Evolutionary conservation across 2,797 vertebrate genomes (phyloP), one percentile per base, ranked within the genome.

Genomic region (Cetoscarus ocellatus): DNA sequence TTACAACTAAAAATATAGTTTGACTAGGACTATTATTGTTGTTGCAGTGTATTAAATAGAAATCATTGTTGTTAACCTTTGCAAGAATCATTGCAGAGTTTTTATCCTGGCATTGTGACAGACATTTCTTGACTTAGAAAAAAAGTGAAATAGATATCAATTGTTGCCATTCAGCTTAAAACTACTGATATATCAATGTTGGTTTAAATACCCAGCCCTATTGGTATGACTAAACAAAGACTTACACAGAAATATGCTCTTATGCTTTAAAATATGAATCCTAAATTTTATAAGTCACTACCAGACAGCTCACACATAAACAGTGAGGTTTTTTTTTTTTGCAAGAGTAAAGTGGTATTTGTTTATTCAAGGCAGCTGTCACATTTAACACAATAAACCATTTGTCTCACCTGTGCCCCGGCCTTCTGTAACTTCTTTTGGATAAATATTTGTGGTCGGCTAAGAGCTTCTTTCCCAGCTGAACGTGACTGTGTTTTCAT

Each of bases 391-490:
- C 34, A 27, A 7, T 15, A 55, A 53, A 60, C 17, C 0, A 13
- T 65, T 52, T 47, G 11, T 53, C 18, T 47, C 55, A 49, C 10
- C 17, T 59, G 14, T 68, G 36, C 51, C 44, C 6, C 34, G 62
- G 40, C 44, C 47, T 67, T 54, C 8, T 50, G 9, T 4, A 9
- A 36, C 8, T 18, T 43, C 34, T 38, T 44, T 63, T 19, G 11
- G 6, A 61, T 47, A 15, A 44, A 45, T 7, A 8, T 40, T 39
- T 3, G 7, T 35, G 10, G 3, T 14, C 1, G 18, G 10, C 15
- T 42, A 2, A 17, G 7, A 27, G 42, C n/a, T 13, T 53, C 19
- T 61, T 27, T 62, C 11, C 51, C 13, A 38, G 11, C 50, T 51
- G 39, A 42, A 50, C 1, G 35, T 19, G 52, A 53, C n/a, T 17